Conservation (phyloP, 2,888 invertebrate species). For the Kryphioiulus occultus region DNA sequence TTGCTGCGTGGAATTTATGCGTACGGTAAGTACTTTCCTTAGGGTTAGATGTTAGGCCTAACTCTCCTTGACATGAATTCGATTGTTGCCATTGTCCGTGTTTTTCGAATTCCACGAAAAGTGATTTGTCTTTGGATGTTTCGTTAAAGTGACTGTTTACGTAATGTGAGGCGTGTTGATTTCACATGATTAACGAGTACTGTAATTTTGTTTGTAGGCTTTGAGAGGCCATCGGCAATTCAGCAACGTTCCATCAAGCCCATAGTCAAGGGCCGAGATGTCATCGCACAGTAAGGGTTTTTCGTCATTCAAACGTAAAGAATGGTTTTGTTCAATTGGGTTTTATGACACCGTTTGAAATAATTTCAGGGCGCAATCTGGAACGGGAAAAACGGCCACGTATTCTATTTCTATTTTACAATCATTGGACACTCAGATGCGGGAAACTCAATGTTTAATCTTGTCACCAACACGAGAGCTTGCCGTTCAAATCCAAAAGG, state of each 20-base stretch:
- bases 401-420: conserved; percentile 97
- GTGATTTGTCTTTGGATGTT: too few relatives aligned
- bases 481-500: conserved; percentile 97
- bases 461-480: conserved; percentile 97
- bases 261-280: conserved; percentile 95
- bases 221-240: conserved; percentile 98
- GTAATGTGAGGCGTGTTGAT: too few relatives aligned
- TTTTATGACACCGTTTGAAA: conserved; percentile 1
- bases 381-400: conserved; percentile 99
- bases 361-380: conserved; percentile 80
- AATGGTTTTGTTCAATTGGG: too few relatives aligned
- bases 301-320: too few relatives aligned
- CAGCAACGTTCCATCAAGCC: conserved; percentile 97
- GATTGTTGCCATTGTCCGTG: too few relatives aligned
- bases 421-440: conserved; percentile 85
- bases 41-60: too few relatives aligned
- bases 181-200: too few relatives aligned
- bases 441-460: conserved; percentile 92
- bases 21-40: conserved; percentile 74
- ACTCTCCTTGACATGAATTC: too few relatives aligned
- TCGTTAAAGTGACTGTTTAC: background rate
- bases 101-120: too few relatives aligned
- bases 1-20: conserved; percentile 96
- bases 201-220: conserved; percentile 71
- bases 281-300: conserved; percentile 82